Conservation (phyloP, 2,888 invertebrate genomes). For the Lymantria monacha region DNA sequence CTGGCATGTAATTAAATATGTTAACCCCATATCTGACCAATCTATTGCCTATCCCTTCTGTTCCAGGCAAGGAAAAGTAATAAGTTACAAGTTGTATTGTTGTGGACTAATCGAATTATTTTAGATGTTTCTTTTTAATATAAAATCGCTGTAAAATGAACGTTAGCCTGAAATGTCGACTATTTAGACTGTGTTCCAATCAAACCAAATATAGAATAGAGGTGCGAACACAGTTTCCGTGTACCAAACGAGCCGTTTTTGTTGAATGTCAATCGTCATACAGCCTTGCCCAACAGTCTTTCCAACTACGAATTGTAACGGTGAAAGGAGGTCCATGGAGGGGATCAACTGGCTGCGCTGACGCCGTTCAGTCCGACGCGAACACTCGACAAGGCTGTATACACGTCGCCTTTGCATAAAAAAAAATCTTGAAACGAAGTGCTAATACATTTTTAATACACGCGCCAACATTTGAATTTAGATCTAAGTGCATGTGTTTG, state of each 20-base stretch:
- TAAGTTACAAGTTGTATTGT: no score
- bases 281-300: constrained; percentile 77
- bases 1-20: background rate
- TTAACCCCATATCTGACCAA: background rate
- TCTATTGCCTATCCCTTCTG: background rate
- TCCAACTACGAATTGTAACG: constrained; percentile 72
- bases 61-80: no score
- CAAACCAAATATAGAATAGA: constrained; percentile 28
- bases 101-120: no score
- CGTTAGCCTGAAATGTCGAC: constrained; percentile 1
- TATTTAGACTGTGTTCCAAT: constrained; percentile 16
- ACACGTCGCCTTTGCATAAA: constrained; percentile 13
- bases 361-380: constrained; percentile 43
- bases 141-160: background rate
- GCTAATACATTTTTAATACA: constrained; percentile 52
- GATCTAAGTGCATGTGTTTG: constrained; percentile 39
- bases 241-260: constrained; percentile 61
- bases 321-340: constrained; percentile 60
- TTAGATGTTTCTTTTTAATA: no score
- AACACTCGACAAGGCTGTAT: constrained; percentile 42
- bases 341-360: constrained; percentile 42
- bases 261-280: constrained; percentile 78
- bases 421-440: constrained; percentile 27
- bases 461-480: constrained; percentile 51
- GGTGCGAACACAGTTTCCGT: constrained; percentile 61